Conservation (phyloP, 2,113 vertebrate species). For the Erythrolamprus reginae region DNA sequence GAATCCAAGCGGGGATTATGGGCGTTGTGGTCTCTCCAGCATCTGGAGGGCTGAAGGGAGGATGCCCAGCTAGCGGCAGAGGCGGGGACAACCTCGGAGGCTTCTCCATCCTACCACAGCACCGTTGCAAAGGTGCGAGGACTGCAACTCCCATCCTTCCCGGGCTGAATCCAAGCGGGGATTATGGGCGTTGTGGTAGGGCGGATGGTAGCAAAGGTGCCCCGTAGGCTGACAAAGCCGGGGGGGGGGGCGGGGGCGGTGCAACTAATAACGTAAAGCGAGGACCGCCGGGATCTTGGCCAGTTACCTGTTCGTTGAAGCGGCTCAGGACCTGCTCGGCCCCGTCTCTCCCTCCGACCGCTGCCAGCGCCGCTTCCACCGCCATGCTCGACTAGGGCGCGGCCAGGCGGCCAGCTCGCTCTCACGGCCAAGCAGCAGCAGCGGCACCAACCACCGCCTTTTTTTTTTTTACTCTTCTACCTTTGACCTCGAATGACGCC, state of each 20-base stretch:
- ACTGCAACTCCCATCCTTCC: not conserved
- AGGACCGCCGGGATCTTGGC: not conserved
- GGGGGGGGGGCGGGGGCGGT: not conserved
- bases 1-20: not conserved
- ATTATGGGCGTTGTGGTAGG: not conserved
- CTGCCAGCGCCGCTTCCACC: constrained; percentile 25
- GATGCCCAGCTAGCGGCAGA: not conserved
- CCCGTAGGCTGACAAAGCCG: constrained; percentile 5
- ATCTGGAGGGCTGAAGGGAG: too few relatives aligned
- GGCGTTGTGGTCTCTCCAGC: not conserved
- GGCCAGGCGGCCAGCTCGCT: constrained; percentile 48
- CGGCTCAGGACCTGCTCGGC: constrained; percentile 62
- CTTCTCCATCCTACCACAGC: not conserved
- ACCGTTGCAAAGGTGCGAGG: not conserved
- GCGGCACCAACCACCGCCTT: not conserved
- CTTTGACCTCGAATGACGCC: constrained; percentile 49
- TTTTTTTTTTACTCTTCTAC: constrained; percentile 53
- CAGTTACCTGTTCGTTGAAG: constrained; percentile 75
- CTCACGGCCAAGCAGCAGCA: not conserved
- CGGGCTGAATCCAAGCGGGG: not conserved
- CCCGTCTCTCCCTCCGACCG: constrained; percentile 7
- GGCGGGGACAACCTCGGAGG: not conserved
- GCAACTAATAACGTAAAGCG: not conserved
- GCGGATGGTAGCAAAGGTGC: constrained; percentile 10
- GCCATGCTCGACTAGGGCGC: constrained; percentile 60